Percentiles rank a stretch among this genome's conserved stretches.
Evolutionary conservation across 2,113 vertebrate species (phyloP).

Genomic region (Prionailurus bengalensis): DNA sequence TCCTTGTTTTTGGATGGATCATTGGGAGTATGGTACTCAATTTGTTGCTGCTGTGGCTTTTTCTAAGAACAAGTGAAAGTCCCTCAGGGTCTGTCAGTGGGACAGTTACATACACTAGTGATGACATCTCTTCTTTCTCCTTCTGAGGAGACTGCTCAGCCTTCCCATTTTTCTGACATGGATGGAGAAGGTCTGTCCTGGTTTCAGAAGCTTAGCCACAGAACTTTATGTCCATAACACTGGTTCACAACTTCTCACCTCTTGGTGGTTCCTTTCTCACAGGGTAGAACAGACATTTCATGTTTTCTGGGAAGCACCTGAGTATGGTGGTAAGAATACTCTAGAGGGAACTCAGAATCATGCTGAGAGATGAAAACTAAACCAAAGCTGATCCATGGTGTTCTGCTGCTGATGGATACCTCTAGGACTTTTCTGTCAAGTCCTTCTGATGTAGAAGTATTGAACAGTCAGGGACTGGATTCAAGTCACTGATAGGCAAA

Average conservation of each 20-base stretch:
- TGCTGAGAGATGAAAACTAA: neutral
- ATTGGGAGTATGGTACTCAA: constrained; percentile 37
- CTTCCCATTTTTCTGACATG: neutral
- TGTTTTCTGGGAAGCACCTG: neutral
- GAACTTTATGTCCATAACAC: neutral
- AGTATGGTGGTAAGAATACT: neutral
- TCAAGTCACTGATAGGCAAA: neutral
- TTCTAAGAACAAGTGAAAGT: neutral
- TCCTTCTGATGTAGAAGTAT: neutral
- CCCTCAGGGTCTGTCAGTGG: neutral
- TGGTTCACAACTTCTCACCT: neutral
- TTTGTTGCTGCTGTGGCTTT: constrained; percentile 27
- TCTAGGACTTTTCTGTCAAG: neutral
- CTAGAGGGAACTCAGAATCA: neutral
- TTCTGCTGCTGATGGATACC: neutral
- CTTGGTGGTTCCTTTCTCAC: neutral
- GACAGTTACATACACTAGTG: neutral
- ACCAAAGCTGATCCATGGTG: neutral
- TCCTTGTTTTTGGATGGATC: neutral
- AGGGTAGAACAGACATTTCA: neutral
- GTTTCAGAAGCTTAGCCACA: neutral
- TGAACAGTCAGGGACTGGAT: neutral
- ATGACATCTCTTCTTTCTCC: neutral
- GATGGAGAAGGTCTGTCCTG: neutral
- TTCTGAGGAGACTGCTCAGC: neutral